Percentiles rank a stretch among this genome's conserved stretches.
Evolutionary conservation across 2,888 invertebrate genomes (phyloP).

Genomic region (Yponomeuta plumbellus): DNA sequence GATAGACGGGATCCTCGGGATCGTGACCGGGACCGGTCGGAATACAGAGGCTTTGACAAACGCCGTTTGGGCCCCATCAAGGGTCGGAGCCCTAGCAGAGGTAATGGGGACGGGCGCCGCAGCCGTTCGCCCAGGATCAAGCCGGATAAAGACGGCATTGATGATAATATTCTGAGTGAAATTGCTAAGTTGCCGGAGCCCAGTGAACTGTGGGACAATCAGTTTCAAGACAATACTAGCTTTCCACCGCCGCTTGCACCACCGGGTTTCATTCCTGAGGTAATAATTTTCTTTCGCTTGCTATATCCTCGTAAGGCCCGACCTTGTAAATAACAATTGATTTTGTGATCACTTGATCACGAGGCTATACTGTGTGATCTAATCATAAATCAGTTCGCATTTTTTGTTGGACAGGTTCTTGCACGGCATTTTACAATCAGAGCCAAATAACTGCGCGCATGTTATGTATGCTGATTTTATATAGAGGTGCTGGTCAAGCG

Average conservation of each 20-base stretch:
- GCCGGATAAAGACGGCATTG: constrained; percentile 53
- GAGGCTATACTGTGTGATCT: too few relatives aligned
- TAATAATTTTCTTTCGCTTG: constrained; percentile 23
- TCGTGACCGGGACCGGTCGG: constrained; percentile 4
- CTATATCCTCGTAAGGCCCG: too few relatives aligned
- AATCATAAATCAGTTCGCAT: too few relatives aligned
- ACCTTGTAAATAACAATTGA: too few relatives aligned
- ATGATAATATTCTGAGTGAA: constrained; percentile 63
- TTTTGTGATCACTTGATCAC: too few relatives aligned
- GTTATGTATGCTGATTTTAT: too few relatives aligned
- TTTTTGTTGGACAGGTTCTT: too few relatives aligned
- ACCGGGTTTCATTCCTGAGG: constrained; percentile 39
- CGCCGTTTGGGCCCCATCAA: constrained; percentile 33
- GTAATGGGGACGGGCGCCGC: constrained; percentile 32
- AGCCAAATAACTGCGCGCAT: too few relatives aligned
- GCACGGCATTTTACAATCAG: too few relatives aligned
- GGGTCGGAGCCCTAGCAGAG: constrained; percentile 39
- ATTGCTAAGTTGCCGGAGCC: constrained; percentile 64
- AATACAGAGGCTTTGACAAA: constrained; percentile 31
- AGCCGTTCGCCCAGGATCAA: constrained; percentile 52
- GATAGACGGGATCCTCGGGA: constrained; percentile 20
- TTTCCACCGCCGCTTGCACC: constrained; percentile 31
- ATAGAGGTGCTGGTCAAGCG: too few relatives aligned
- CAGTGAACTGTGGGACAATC: constrained; percentile 63
- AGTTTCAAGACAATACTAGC: constrained; percentile 47